phyloP scores from a whole-genome alignment of 2,797 vertebrate species.

The Propithecus deckenii region DNA sequence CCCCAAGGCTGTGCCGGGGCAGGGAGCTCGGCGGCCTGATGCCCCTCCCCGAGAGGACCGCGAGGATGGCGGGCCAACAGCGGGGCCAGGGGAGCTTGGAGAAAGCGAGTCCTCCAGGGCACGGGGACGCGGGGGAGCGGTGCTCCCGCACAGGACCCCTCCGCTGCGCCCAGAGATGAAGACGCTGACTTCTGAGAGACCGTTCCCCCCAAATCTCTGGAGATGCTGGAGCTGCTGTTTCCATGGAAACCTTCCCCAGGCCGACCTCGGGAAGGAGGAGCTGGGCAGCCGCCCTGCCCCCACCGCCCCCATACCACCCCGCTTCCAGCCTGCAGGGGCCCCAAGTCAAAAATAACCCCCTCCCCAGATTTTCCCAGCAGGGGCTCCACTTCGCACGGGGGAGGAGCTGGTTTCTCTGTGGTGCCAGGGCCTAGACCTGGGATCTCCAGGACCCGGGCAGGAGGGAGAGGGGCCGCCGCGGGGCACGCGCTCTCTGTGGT shows the following conservation, averaged over 20 bases:
- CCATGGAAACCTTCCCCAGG: conserved; percentile 82
- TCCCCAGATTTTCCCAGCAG: conserved; percentile 51
- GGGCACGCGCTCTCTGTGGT: background rate
- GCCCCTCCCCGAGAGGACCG: background rate
- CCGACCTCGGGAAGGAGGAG: conserved; percentile 69
- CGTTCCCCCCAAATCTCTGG: conserved; percentile 74
- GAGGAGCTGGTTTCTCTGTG: background rate
- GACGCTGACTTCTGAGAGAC: conserved; percentile 73
- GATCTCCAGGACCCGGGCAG: background rate
- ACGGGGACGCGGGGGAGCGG: background rate
- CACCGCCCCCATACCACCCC: background rate
- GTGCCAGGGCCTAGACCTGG: background rate
- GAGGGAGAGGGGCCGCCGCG: background rate
- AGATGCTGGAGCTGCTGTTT: conserved; percentile 81
- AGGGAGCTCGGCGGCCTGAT: no score
- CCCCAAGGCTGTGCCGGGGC: background rate
- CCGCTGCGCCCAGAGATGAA: background rate
- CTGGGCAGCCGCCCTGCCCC: conserved; percentile 51
- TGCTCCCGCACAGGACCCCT: background rate
- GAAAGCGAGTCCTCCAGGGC: background rate
- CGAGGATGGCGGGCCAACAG: background rate
- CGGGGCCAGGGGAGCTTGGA: rapidly evolving
- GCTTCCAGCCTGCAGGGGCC: conserved; percentile 47
- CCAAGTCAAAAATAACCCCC: conserved; percentile 59
- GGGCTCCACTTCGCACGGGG: background rate